phyloP scores from a whole-genome alignment of 2,888 invertebrate species.

The Eupithecia pulchellata region DNA sequence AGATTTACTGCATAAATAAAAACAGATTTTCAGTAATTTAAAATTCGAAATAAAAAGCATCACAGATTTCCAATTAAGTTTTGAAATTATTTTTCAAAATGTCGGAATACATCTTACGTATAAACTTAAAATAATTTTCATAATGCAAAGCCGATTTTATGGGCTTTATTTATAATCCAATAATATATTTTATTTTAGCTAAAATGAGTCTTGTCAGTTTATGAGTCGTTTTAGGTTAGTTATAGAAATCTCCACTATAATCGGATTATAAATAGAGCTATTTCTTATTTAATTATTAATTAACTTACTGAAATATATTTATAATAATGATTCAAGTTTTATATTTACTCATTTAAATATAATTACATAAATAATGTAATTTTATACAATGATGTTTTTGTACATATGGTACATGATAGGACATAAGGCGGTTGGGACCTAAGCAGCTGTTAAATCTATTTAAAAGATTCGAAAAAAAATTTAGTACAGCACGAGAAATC shows the following conservation, averaged over 20 bases:
- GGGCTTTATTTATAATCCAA: neutral
- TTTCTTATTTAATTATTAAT: neutral
- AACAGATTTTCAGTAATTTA: neutral
- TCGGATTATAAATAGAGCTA: neutral
- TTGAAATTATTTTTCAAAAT: constrained; percentile 5
- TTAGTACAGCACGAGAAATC: neutral
- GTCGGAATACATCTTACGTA: neutral
- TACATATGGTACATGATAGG: neutral
- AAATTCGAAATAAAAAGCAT: constrained; percentile 22
- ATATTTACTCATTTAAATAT: neutral
- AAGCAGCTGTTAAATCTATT: neutral
- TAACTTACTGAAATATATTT: neutral
- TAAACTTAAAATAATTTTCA: neutral
- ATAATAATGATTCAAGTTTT: neutral
- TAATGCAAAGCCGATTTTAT: neutral
- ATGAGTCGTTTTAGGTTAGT: no score
- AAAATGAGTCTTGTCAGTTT: neutral
- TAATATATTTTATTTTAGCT: neutral
- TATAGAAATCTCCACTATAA: neutral
- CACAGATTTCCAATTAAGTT: constrained; percentile 25
- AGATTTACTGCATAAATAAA: neutral
- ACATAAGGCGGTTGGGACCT: neutral
- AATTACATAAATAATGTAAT: neutral
- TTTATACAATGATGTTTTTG: constrained; percentile 1
- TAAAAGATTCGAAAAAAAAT: neutral